phyloP scores from a whole-genome alignment of 2,888 invertebrate species.

The Drosophila infuscata region DNA sequence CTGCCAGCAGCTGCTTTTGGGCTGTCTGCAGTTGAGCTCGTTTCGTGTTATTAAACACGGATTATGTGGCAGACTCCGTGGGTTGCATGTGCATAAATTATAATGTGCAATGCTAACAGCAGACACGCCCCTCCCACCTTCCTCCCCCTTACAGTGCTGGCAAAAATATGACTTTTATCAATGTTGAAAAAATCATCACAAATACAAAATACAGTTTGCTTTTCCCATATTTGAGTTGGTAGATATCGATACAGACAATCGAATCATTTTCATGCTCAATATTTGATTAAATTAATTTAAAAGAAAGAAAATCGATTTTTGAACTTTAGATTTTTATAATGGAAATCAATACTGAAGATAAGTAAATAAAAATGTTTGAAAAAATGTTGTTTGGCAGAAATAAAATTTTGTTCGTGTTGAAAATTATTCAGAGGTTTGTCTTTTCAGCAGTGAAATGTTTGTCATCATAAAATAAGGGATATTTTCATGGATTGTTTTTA shows the following conservation, averaged over 20 bases:
- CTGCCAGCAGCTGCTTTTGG: constrained; percentile 2
- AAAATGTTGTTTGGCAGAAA: background rate
- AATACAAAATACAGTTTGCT: background rate
- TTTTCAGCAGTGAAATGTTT: background rate
- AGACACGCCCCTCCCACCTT: constrained; percentile 41
- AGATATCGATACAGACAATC: background rate
- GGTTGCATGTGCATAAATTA: constrained; percentile 81
- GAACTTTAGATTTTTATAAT: too few species aligned
- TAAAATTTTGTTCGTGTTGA: background rate
- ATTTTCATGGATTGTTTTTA: background rate
- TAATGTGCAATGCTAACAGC: constrained; percentile 67
- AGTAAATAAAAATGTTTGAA: background rate
- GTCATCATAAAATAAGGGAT: background rate
- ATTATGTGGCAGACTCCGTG: constrained; percentile 80
- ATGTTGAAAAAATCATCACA: background rate
- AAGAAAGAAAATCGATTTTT: too few species aligned
- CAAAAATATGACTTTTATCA: background rate
- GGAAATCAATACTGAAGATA: background rate
- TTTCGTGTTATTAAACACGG: constrained; percentile 80
- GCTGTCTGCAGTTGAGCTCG: constrained; percentile 33
- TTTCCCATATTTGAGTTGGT: background rate
- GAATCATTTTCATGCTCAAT: background rate
- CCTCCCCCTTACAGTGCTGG: background rate
- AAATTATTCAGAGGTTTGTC: background rate
- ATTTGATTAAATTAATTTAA: background rate